Evolutionary conservation across 1,140 invertebrate genomes (phyloP).

Genomic region (Belonocnema kinseyi): DNA sequence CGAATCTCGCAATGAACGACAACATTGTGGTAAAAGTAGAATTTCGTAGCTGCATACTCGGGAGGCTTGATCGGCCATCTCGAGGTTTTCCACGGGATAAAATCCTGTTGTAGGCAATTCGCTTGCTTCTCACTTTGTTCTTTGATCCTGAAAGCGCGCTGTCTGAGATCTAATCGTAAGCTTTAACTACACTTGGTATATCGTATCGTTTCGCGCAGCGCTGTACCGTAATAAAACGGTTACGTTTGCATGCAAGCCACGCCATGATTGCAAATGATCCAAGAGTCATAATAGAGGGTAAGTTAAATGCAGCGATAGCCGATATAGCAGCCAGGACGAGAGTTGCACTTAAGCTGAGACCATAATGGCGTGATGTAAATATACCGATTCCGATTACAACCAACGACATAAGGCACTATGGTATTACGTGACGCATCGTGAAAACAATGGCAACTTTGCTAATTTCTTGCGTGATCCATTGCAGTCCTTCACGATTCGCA

Average conservation of each 20-base stretch:
- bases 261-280: constrained; percentile 4
- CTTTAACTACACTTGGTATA: constrained; percentile 9
- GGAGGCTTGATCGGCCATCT: constrained; percentile 21
- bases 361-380: constrained; percentile 26
- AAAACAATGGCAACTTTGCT: constrained; percentile 28
- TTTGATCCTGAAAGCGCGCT: constrained; percentile 7
- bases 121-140: constrained; percentile 24
- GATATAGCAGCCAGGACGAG: not conserved
- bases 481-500: constrained; percentile 14
- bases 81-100: not conserved
- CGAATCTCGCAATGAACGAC: constrained; percentile 10
- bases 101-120: constrained; percentile 9
- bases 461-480: constrained; percentile 18
- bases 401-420: constrained; percentile 19
- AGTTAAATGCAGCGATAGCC: not conserved
- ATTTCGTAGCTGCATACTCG: constrained; percentile 19
- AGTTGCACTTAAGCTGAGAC: constrained; percentile 12
- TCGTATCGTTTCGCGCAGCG: constrained; percentile 1
- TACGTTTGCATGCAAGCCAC: not conserved
- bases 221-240: constrained; percentile 9
- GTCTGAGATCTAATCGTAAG: constrained; percentile 10
- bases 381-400: constrained; percentile 16
- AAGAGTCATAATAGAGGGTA: not conserved
- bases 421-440: constrained; percentile 14
- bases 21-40: constrained; percentile 14